phyloP scores from a whole-genome alignment of 2,888 invertebrate genomes.

The Ctenicera cuprea region DNA sequence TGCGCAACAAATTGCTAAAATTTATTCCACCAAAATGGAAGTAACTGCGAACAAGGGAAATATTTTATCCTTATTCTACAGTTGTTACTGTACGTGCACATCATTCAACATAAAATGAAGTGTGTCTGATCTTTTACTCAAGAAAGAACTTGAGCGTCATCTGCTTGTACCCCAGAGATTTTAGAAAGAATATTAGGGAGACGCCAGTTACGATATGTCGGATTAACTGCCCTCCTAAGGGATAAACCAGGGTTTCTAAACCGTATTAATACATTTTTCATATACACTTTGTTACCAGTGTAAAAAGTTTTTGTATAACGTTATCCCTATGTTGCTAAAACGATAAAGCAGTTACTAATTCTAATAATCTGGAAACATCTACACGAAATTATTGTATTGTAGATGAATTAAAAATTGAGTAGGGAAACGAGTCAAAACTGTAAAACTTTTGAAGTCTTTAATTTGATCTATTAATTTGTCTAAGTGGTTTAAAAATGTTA shows the following conservation, averaged over 20 bases:
- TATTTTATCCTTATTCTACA: not conserved
- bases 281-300: not conserved
- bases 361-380: too few species aligned
- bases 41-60: not conserved
- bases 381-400: too few species aligned
- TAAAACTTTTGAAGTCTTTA: too few species aligned
- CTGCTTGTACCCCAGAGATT: conserved; percentile 36
- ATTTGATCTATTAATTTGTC: too few species aligned
- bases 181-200: conserved; percentile 38
- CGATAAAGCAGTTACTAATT: not conserved
- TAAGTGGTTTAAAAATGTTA: too few species aligned
- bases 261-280: conserved; percentile 8
- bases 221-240: conserved; percentile 40
- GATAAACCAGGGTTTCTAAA: conserved; percentile 28
- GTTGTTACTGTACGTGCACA: not conserved
- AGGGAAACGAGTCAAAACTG: too few species aligned
- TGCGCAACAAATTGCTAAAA: too few species aligned
- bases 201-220: conserved; percentile 42
- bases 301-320: not conserved
- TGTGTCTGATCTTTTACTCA: conserved; percentile 22
- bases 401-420: too few species aligned
- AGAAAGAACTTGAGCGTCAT: conserved; percentile 35
- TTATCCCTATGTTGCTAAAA: not conserved
- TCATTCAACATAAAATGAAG: conserved; percentile 20
- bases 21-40: not conserved